Conservation (phyloP, 2,113 vertebrate species). For the Sander vitreus region DNA sequence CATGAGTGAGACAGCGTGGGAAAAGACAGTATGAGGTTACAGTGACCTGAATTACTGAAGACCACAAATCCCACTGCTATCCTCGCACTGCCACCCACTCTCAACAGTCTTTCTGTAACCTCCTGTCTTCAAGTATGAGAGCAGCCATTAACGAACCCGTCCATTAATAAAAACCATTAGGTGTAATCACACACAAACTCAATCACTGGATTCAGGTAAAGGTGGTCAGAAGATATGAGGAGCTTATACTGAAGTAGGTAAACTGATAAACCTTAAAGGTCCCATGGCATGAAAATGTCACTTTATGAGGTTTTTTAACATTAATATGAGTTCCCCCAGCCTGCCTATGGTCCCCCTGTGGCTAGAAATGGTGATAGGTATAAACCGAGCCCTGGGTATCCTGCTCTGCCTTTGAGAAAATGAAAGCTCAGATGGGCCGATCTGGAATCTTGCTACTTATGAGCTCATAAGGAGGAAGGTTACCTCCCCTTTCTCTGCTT, state of each 20-base stretch:
- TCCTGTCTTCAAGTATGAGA: slow-evolving; percentile 17
- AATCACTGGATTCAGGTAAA: background rate
- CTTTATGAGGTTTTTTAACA: too few species aligned
- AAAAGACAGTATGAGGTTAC: slow-evolving; percentile 43
- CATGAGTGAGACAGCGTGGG: background rate
- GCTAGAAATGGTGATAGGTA: too few species aligned
- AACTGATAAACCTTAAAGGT: background rate
- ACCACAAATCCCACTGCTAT: slow-evolving; percentile 39
- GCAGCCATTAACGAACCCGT: background rate
- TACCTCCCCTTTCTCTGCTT: too few species aligned
- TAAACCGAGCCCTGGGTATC: too few species aligned
- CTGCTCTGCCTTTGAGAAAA: too few species aligned
- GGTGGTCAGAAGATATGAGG: background rate
- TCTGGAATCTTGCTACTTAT: too few species aligned
- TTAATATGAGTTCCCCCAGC: too few species aligned
- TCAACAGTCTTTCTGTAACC: slow-evolving; percentile 1
- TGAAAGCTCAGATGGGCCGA: too few species aligned
- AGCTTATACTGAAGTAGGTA: background rate
- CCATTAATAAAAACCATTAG: slow-evolving; percentile 4
- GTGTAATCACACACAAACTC: background rate
- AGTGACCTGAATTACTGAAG: slow-evolving; percentile 34
- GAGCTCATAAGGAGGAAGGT: too few species aligned
- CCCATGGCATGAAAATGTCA: too few species aligned
- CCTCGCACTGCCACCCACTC: background rate
- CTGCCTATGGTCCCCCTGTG: too few species aligned